Conservation (phyloP, 2,888 invertebrate genomes). For the Xestia ashworthii region DNA sequence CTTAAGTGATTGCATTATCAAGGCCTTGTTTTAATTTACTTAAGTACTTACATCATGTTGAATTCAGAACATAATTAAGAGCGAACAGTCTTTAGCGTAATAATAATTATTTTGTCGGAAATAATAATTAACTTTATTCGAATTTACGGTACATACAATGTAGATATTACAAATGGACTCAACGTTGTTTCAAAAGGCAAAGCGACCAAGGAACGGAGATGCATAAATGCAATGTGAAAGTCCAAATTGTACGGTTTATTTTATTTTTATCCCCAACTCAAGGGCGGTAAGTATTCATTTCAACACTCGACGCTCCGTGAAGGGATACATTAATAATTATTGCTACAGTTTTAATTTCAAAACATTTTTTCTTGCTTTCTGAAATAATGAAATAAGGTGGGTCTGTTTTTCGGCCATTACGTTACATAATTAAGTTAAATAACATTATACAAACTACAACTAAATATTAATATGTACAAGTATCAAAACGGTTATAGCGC, state of each 20-base stretch:
- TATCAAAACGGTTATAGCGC: too few species aligned
- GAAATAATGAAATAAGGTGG: slow-evolving; percentile 24
- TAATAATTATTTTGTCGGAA: slow-evolving; percentile 10
- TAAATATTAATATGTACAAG: too few species aligned
- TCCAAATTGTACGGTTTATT: slow-evolving; percentile 56
- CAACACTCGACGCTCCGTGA: slow-evolving; percentile 42
- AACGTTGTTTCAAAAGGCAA: slow-evolving; percentile 17
- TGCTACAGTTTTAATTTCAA: slow-evolving; percentile 33
- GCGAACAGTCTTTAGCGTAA: slow-evolving; percentile 2
- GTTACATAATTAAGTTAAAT: slow-evolving; percentile 16
- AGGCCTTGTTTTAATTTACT: slow-evolving; percentile 9
- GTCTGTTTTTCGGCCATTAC: neutral
- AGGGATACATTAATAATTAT: slow-evolving; percentile 53
- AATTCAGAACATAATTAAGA: slow-evolving; percentile 10
- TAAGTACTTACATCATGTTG: too few species aligned
- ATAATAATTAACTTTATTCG: slow-evolving; percentile 22
- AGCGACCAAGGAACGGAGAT: slow-evolving; percentile 34
- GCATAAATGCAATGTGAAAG: slow-evolving; percentile 62
- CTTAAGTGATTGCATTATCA: slow-evolving; percentile 1
- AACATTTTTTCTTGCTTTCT: slow-evolving; percentile 22
- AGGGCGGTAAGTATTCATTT: slow-evolving; percentile 65
- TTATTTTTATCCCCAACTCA: slow-evolving; percentile 68
- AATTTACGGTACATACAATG: neutral
- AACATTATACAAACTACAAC: too few species aligned
- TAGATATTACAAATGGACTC: slow-evolving; percentile 23